A percentile compares a stretch with the other conserved stretches of the same genome.
phyloP scores from a whole-genome alignment of 2,113 vertebrate species.

The Pantherophis guttatus region DNA sequence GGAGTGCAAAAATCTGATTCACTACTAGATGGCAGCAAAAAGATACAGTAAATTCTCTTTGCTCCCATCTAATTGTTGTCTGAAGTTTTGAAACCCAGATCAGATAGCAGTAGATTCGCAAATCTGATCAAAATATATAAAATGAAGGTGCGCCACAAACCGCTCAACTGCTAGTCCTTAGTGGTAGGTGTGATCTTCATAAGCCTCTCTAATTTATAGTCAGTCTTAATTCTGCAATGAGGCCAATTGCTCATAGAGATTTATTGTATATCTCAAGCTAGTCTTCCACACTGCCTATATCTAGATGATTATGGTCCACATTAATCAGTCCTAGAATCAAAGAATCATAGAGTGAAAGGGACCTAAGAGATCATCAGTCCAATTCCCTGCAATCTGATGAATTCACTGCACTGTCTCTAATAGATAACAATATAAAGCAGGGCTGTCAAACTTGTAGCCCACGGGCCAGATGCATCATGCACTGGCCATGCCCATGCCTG shows the following conservation, averaged over 20 bases:
- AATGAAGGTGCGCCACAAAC: neutral
- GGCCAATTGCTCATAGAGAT: neutral
- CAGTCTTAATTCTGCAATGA: neutral
- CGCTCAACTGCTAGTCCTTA: neutral
- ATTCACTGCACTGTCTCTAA: neutral
- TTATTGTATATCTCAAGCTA: neutral
- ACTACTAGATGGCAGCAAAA: neutral
- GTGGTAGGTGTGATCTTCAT: neutral
- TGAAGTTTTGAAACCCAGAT: neutral
- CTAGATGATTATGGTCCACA: neutral
- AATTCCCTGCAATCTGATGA: neutral
- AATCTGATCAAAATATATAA: neutral
- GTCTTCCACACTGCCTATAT: neutral
- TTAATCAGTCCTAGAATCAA: neutral
- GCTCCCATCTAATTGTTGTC: neutral
- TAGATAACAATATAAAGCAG: neutral
- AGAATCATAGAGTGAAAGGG: neutral
- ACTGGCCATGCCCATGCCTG: too few relatives aligned
- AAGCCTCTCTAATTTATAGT: constrained; percentile 2
- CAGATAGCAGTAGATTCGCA: neutral
- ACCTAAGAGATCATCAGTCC: neutral
- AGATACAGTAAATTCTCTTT: neutral
- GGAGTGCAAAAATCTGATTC: neutral
- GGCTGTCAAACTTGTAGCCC: too few relatives aligned
- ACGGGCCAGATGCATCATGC: too few relatives aligned